phyloP scores from a whole-genome alignment of 2,797 vertebrate species.

The Oreochromis grahami region DNA sequence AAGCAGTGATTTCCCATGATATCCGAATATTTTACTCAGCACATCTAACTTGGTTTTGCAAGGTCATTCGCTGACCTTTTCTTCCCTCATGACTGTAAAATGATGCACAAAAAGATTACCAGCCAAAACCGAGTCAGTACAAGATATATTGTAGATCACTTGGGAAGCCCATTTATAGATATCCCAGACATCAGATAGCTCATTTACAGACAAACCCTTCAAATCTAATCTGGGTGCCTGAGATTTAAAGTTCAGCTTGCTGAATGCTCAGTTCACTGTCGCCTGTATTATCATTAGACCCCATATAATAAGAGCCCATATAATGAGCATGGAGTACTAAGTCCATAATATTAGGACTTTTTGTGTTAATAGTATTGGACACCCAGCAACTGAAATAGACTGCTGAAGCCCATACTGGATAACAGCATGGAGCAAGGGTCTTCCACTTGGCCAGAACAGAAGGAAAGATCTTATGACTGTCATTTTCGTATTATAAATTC shows the following conservation, averaged over 20 bases:
- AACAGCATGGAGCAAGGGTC: constrained; percentile 28
- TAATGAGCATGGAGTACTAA: constrained; percentile 36
- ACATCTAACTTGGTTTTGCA: neutral
- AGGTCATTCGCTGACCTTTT: neutral
- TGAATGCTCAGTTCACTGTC: neutral
- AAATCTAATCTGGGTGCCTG: neutral
- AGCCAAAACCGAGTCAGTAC: neutral
- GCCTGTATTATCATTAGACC: constrained; percentile 4
- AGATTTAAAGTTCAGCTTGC: neutral
- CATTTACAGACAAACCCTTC: neutral
- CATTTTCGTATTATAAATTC: constrained; percentile 25
- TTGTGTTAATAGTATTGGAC: constrained; percentile 50
- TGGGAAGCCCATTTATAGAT: neutral
- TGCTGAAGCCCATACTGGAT: constrained; percentile 56
- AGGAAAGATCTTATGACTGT: constrained; percentile 17
- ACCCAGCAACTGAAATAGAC: constrained; percentile 49
- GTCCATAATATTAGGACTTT: constrained; percentile 26
- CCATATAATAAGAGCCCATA: constrained; percentile 24
- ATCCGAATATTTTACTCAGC: neutral
- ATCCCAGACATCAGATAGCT: neutral
- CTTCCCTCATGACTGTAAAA: neutral
- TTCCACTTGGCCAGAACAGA: constrained; percentile 27
- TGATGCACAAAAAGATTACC: neutral
- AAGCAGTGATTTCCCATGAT: neutral
- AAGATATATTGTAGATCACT: neutral